Evolutionary conservation across 2,888 invertebrate genomes (phyloP), one percentile per base, ranked within the genome.

Genomic region (Metellina segmentata): DNA sequence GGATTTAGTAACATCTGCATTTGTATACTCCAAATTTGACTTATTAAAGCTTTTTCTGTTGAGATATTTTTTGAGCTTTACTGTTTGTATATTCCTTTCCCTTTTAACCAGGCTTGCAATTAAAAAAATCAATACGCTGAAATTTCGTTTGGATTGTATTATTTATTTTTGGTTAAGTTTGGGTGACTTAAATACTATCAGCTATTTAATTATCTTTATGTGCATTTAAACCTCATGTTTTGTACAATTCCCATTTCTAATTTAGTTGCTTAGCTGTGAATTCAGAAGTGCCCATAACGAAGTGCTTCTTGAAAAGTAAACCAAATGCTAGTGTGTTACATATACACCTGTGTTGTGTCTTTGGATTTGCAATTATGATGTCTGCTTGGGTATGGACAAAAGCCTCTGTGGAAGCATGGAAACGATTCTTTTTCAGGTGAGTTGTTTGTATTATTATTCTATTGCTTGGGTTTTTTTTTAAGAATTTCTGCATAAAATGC

Each of bases 311-410:
- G 19, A 96, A 96, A 93, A 95, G 96, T 79, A 96, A 97, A 4
- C 98, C 98, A 0, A 98, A 97, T 94, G 96, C 98, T 89, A 97
- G 97, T 0, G 97, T 98, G 95, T 95, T 98, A 81, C 97, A 98
- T 95, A 95, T 98, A 93, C 97, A 98, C 94, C 95, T 98, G 94
- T 95, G 98, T 92, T 96, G 97, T 87, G 96, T 97, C 93, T 98
- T 98, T 95, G 97, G 97, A 93, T 96, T 97, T 71, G 98, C 98
- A 74, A 96, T 98, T 93, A 96, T 97, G 52, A 98, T 98, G 97
- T 98, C 98, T 6, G 97, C 98, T 0, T 99, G 98, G 98, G 97
- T 98, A 53, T 99, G 98, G 98, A 98, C 98, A 8, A 96, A 96
- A 48, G 97, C 98, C 71, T 97, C 98, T 7, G 95, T 97, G 7